Conservation (phyloP, 1,140 invertebrate genomes). For the Brachionus asplanchnoidis region DNA sequence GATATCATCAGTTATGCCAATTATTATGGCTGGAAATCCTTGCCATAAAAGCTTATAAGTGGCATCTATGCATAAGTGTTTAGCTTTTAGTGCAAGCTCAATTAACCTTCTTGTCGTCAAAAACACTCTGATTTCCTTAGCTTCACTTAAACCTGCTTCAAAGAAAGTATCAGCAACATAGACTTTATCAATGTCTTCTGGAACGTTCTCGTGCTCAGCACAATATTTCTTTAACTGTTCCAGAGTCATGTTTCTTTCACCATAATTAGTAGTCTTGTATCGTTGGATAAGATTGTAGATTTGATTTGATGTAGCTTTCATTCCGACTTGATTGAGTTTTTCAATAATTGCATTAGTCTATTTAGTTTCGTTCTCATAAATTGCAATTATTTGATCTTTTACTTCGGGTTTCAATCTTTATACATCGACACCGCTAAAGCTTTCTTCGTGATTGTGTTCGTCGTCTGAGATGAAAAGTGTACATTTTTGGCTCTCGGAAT, state of each 20-base stretch:
- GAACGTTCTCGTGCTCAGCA: neutral
- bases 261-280: neutral
- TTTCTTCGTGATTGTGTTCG: neutral
- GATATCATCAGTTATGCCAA: too few relatives aligned
- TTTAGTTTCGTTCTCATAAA: too few relatives aligned
- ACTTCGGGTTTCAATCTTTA: too few relatives aligned
- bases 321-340: too few relatives aligned
- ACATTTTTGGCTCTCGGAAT: neutral
- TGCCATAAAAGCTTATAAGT: neutral
- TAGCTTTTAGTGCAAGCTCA: too few relatives aligned
- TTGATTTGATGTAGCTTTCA: too few relatives aligned
- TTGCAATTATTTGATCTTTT: neutral
- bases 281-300: too few relatives aligned
- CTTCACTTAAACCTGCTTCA: neutral
- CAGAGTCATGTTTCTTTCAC: neutral
- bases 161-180: neutral
- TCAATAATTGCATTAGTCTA: too few relatives aligned
- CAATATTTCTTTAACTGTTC: neutral
- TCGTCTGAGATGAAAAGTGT: neutral
- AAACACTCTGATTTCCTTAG: neutral
- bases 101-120: neutral
- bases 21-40: too few relatives aligned
- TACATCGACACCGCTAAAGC: too few relatives aligned
- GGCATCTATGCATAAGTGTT: too few relatives aligned
- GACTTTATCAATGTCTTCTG: neutral